A percentile compares a stretch with the other conserved stretches of the same genome.
phyloP scores from a whole-genome alignment of 1,140 invertebrate species.

The Cyphomyrmex costatus region DNA sequence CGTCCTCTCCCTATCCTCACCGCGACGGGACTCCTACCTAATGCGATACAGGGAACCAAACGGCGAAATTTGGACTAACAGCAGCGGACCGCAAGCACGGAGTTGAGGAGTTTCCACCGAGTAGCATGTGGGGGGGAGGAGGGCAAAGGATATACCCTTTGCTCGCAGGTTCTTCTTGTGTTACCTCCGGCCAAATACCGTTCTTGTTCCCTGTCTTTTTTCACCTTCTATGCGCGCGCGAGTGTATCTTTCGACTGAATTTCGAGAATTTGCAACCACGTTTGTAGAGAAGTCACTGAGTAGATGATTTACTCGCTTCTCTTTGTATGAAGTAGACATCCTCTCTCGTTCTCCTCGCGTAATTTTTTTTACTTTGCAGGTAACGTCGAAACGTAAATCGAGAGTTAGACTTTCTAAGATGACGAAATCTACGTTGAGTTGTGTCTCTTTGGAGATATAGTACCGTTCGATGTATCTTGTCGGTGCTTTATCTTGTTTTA shows the following conservation, averaged over 20 bases:
- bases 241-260: constrained; percentile 17
- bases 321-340: background rate
- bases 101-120: constrained; percentile 35
- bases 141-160: constrained; percentile 4
- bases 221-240: constrained; percentile 4
- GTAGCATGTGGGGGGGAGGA: background rate
- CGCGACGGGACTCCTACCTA: constrained; percentile 59
- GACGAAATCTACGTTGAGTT: background rate
- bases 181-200: constrained; percentile 14
- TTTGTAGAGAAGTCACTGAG: background rate
- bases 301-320: background rate
- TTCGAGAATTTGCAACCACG: constrained; percentile 30
- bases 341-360: background rate
- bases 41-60: constrained; percentile 52
- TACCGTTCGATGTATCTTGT: constrained; percentile 20
- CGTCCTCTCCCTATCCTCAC: constrained; percentile 22
- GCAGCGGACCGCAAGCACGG: constrained; percentile 62
- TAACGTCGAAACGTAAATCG: background rate
- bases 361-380: background rate
- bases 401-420: constrained; percentile 5
- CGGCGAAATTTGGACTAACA: constrained; percentile 62
- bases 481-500: constrained; percentile 22
- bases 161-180: constrained; percentile 67
- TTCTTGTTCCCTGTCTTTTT: constrained; percentile 22
- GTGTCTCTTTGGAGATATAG: background rate